These are phyloP conservation scores for Archivesica marissinica DNA, from an alignment of 1,140 invertebrate species.

Conservation along the genomic window DNA sequence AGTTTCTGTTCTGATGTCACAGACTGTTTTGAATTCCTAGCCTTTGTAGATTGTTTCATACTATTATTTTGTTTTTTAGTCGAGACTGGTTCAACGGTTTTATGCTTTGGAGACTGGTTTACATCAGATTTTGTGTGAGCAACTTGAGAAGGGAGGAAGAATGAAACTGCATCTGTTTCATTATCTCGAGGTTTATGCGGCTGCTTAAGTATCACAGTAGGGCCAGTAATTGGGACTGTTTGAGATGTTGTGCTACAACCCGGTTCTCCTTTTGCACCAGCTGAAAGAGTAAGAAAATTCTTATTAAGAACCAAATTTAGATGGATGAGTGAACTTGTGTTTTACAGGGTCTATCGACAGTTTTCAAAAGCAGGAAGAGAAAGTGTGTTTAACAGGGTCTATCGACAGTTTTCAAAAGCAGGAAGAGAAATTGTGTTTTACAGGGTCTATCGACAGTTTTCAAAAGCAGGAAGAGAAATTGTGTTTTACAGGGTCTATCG, in stretches of 20 bases:
- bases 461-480: too few relatives aligned
- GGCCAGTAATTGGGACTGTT: background rate
- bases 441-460: too few relatives aligned
- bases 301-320: background rate
- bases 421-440: too few relatives aligned
- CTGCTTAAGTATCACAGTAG: slow-evolving; percentile 51
- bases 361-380: too few relatives aligned
- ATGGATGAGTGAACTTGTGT: background rate
- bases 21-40: background rate
- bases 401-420: too few relatives aligned
- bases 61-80: background rate
- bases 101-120: background rate
- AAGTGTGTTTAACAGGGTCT: too few relatives aligned
- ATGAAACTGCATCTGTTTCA: background rate
- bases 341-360: too few relatives aligned
- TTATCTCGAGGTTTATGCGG: background rate
- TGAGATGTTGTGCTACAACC: background rate
- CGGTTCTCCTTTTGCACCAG: background rate
- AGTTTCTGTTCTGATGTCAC: slow-evolving; percentile 9
- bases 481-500: too few relatives aligned
- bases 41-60: slow-evolving; percentile 3
- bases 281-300: background rate
- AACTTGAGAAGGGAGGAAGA: background rate
- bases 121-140: background rate
- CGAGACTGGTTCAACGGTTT: slow-evolving; percentile 5